Conservation (phyloP, 2,888 invertebrate species). For the Clepsis dumicolana region DNA sequence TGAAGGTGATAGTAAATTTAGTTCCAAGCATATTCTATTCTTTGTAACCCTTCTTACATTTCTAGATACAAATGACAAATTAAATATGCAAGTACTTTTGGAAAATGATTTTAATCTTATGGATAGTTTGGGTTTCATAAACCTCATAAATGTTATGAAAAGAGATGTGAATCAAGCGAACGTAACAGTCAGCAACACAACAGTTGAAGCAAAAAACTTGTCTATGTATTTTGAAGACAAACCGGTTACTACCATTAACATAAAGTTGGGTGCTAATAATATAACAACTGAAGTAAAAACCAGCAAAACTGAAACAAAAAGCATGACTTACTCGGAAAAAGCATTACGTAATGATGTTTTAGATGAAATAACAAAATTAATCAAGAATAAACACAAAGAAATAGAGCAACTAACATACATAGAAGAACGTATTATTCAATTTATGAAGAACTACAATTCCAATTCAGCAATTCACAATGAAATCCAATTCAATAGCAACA, state of each 20-base stretch:
- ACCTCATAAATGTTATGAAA: conserved; percentile 59
- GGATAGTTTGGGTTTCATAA: conserved; percentile 39
- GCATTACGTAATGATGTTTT: conserved; percentile 54
- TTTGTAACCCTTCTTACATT: not conserved
- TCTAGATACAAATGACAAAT: not conserved
- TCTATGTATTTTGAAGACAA: not conserved
- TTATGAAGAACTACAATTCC: conserved; percentile 49
- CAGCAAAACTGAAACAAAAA: conserved; percentile 38
- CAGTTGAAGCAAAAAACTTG: conserved; percentile 13
- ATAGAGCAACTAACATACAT: conserved; percentile 59
- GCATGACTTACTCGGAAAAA: conserved; percentile 31
- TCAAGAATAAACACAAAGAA: conserved; percentile 63
- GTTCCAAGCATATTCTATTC: not conserved
- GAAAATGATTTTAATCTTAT: not conserved
- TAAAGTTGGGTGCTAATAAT: not conserved
- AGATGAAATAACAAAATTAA: conserved; percentile 59
- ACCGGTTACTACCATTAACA: not conserved
- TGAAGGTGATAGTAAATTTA: not conserved
- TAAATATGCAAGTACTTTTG: not conserved
- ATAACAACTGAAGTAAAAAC: conserved; percentile 28
- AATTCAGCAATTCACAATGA: conserved; percentile 22
- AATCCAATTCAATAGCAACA: not conserved
- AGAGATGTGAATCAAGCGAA: conserved; percentile 53
- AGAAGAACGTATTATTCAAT: conserved; percentile 57
- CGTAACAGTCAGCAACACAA: not conserved